A percentile compares a stretch with the other conserved stretches of the same genome.
These are phyloP conservation scores for Acrobasis repandana DNA, from an alignment of 2,888 invertebrate species.

Conservation along the genomic window DNA sequence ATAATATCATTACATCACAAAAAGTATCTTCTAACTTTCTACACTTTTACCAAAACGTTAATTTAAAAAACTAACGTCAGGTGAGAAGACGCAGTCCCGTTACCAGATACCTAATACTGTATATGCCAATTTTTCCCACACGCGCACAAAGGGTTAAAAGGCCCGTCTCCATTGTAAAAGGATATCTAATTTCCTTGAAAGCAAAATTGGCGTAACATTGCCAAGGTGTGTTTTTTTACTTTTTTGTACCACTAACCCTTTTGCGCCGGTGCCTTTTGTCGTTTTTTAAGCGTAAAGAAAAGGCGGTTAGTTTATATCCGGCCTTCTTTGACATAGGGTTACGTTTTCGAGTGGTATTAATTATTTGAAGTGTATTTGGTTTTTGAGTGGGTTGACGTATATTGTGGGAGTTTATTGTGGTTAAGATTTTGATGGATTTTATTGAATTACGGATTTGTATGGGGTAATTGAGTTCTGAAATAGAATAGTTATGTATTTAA, in stretches of 20 bases:
- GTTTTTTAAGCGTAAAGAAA: constrained; percentile 76
- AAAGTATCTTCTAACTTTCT: background rate
- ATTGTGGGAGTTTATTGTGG: constrained; percentile 46
- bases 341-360: constrained; percentile 76
- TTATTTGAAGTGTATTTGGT: constrained; percentile 76
- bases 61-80: constrained; percentile 39
- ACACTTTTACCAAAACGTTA: constrained; percentile 1
- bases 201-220: constrained; percentile 82
- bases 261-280: constrained; percentile 64
- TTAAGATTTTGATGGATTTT: constrained; percentile 32
- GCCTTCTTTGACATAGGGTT: constrained; percentile 73
- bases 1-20: background rate
- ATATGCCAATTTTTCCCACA: constrained; percentile 71
- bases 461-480: background rate
- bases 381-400: constrained; percentile 58
- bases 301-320: constrained; percentile 83
- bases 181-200: constrained; percentile 83
- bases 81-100: constrained; percentile 48
- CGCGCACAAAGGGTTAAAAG: constrained; percentile 71
- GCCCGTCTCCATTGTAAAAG: constrained; percentile 69
- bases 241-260: constrained; percentile 66
- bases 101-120: constrained; percentile 48
- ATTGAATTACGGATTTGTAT: constrained; percentile 22
- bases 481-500: background rate
- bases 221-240: constrained; percentile 56